Percentiles rank a stretch among this genome's conserved stretches.
Conservation (phyloP, 1,140 invertebrate species). For the Pogonus chalceus region DNA sequence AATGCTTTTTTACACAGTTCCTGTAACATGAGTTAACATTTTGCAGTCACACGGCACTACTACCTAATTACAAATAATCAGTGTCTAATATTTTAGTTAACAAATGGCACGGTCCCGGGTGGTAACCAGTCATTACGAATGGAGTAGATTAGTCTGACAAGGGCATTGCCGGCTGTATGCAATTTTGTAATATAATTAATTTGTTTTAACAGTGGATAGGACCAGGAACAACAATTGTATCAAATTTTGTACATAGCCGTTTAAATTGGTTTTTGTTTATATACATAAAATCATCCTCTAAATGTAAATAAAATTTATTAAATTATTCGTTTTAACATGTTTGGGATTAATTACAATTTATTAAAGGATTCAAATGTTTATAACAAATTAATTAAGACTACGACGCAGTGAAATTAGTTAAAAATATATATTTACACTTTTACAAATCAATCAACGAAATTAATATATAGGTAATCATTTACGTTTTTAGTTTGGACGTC, state of each 20-base stretch:
- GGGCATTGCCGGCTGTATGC: background rate
- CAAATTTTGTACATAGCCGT: background rate
- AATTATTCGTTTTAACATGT: too few relatives aligned
- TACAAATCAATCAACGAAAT: too few relatives aligned
- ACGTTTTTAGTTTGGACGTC: too few relatives aligned
- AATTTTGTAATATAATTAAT: constrained; percentile 2
- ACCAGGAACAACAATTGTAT: background rate
- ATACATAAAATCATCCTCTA: too few relatives aligned
- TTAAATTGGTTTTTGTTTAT: too few relatives aligned
- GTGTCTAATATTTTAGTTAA: constrained; percentile 6
- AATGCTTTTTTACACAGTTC: constrained; percentile 4
- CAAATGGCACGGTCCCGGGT: background rate
- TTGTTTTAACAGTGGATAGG: background rate
- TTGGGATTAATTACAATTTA: too few relatives aligned
- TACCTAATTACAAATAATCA: background rate
- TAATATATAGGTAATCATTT: too few relatives aligned
- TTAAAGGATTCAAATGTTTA: too few relatives aligned
- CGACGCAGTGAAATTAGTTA: too few relatives aligned
- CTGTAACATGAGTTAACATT: background rate
- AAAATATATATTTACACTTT: too few relatives aligned
- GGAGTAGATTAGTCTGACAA: background rate
- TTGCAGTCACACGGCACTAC: background rate
- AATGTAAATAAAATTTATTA: too few relatives aligned
- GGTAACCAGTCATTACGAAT: background rate
- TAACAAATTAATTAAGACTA: too few relatives aligned